Evolutionary conservation across 2,797 vertebrate genomes (phyloP), one percentile per base, ranked within the genome.

Genomic region (Pterois miles): DNA sequence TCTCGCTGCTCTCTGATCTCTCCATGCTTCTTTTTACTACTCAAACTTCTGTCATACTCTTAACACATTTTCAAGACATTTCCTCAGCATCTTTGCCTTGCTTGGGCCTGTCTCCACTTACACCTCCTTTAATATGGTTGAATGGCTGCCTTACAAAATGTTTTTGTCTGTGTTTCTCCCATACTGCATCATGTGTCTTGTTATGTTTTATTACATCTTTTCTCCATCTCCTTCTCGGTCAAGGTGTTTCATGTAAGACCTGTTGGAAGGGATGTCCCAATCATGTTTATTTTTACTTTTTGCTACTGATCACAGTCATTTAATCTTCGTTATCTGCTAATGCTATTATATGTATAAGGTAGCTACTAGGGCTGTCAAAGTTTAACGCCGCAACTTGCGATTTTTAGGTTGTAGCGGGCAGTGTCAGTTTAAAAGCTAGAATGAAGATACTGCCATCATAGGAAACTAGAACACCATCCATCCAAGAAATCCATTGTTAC

Each of bases 71-170:
- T 31, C 22, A 74, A 59, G n/a, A 53, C 62, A 70, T 78, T 60
- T 48, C 34, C 50, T 65, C 34, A 83, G 27, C 31, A 22, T 82
- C 58, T 70, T 33, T 9, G 46, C 76, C 87, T 86, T 84, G 79
- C 87, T 86, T 81, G 64, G 53, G 71, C 43, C 23, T 16, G 10
- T 71, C 50, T 33, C 8, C 29, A 36, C 65, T 81, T 13, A 76
- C 52, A 43, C 65, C 33, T 62, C 22, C 36, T 56, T 29, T 27
- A 52, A 36, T 83, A 31, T 65, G 64, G 36, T 60, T 88, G 85
- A 88, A 90, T 88, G 88, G 83, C 82, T 80, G 31, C 80, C 18
- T 52, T 66, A 22, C 54, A 58, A 63, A 66, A 71, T 76, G 16
- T 69, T 77, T 74, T 64, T 33, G 38, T 73, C 20, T 23, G 57